Conservation (phyloP, 1,140 invertebrate genomes). For the Antheraea pernyi region DNA sequence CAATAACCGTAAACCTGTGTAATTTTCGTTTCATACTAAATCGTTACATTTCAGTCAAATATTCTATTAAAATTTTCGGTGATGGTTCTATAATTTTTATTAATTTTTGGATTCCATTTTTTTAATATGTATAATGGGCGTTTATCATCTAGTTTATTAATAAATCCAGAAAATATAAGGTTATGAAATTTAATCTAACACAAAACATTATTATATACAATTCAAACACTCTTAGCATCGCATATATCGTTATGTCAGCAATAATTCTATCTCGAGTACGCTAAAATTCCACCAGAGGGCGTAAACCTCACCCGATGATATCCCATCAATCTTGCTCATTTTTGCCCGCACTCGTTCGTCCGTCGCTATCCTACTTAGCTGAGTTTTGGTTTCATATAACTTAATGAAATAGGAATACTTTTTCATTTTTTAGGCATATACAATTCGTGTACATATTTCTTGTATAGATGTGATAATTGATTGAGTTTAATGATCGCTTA, state of each 20-base stretch:
- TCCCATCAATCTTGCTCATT: constrained; percentile 43
- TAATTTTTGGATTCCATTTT: too few relatives aligned
- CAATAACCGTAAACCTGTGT: too few relatives aligned
- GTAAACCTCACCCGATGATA: constrained; percentile 21
- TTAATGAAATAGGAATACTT: not conserved
- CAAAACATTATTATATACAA: not conserved
- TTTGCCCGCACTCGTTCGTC: constrained; percentile 22
- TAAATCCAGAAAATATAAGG: not conserved
- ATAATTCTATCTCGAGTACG: constrained; percentile 16
- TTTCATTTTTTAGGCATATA: not conserved
- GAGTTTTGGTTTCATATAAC: constrained; percentile 22
- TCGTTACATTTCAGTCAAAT: too few relatives aligned
- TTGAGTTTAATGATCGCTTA: too few relatives aligned
- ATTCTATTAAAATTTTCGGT: too few relatives aligned
- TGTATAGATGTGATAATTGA: not conserved
- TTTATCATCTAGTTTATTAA: too few relatives aligned
- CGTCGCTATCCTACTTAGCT: constrained; percentile 12
- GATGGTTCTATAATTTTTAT: too few relatives aligned
- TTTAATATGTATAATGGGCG: too few relatives aligned
- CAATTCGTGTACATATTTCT: not conserved
- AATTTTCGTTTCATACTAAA: too few relatives aligned
- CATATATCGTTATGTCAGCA: constrained; percentile 6
- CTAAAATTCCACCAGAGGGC: not conserved
- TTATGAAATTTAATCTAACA: not conserved
- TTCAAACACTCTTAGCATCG: not conserved